Evolutionary conservation across 2,888 invertebrate species (phyloP).

Genomic region (Asteroscopus sphinx): DNA sequence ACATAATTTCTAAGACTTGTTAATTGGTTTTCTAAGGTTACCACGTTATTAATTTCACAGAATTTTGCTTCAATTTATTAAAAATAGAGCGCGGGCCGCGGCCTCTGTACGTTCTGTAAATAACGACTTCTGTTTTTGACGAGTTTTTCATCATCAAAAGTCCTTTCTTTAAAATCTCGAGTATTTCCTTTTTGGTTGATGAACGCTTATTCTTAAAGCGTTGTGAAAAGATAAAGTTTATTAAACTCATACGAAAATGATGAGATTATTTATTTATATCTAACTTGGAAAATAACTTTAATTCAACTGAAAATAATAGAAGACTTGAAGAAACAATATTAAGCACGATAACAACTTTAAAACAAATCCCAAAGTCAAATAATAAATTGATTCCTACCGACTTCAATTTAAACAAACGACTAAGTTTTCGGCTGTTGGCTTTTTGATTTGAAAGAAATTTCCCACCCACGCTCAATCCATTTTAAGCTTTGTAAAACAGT

Average conservation of each 20-base stretch:
- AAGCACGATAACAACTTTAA: conserved; percentile 18
- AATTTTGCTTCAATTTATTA: too few relatives aligned
- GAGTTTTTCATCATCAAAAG: conserved; percentile 1
- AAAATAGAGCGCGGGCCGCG: too few relatives aligned
- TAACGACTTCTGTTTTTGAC: conserved; percentile 7
- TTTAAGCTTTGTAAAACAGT: conserved; percentile 12
- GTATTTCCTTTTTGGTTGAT: too few relatives aligned
- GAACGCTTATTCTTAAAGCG: too few relatives aligned
- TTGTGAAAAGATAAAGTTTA: too few relatives aligned
- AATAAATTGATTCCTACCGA: conserved; percentile 19
- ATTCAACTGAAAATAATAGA: conserved; percentile 10
- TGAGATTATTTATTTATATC: too few relatives aligned
- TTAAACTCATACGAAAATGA: too few relatives aligned
- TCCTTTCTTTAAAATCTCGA: not conserved
- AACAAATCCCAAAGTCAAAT: conserved; percentile 8
- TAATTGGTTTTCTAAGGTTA: too few relatives aligned
- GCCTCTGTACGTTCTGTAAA: too few relatives aligned
- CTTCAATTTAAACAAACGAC: not conserved
- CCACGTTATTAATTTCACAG: too few relatives aligned
- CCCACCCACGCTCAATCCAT: conserved; percentile 3
- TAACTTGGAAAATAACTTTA: not conserved
- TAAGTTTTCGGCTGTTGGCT: not conserved
- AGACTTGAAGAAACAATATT: conserved; percentile 8
- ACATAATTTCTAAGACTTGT: too few relatives aligned
- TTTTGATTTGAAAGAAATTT: not conserved